These are phyloP conservation scores for Neoitamus cyanurus DNA, from an alignment of 2,888 invertebrate genomes.

Conservation along the genomic window DNA sequence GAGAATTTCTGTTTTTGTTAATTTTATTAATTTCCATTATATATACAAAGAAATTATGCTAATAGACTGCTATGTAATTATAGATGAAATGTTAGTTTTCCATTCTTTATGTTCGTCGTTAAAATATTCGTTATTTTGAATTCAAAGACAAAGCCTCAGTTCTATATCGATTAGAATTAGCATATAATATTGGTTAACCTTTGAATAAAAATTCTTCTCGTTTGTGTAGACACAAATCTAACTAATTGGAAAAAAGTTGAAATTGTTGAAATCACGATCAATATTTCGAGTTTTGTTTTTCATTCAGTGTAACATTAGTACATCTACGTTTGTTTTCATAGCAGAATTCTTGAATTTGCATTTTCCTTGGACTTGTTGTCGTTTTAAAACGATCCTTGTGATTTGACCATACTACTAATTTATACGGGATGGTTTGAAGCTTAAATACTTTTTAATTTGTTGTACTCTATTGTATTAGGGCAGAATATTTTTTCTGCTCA, in stretches of 20 bases:
- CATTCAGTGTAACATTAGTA: too few species aligned
- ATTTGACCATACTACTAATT: too few species aligned
- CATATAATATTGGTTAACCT: not conserved
- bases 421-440: too few species aligned
- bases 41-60: not conserved
- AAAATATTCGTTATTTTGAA: not conserved
- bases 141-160: not conserved
- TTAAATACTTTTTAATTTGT: too few species aligned
- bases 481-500: too few species aligned
- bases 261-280: not conserved
- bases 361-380: too few species aligned
- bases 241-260: not conserved
- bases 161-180: not conserved
- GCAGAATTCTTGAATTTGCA: too few species aligned
- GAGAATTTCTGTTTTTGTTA: not conserved
- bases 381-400: too few species aligned
- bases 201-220: not conserved
- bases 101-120: not conserved
- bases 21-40: not conserved
- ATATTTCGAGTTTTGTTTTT: not conserved
- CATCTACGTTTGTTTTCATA: too few species aligned
- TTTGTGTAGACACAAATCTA: not conserved
- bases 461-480: too few species aligned
- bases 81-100: not conserved
- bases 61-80: constrained; percentile 3